phyloP scores from a whole-genome alignment of 2,113 vertebrate genomes.

The Psittacula cyanocephala region DNA sequence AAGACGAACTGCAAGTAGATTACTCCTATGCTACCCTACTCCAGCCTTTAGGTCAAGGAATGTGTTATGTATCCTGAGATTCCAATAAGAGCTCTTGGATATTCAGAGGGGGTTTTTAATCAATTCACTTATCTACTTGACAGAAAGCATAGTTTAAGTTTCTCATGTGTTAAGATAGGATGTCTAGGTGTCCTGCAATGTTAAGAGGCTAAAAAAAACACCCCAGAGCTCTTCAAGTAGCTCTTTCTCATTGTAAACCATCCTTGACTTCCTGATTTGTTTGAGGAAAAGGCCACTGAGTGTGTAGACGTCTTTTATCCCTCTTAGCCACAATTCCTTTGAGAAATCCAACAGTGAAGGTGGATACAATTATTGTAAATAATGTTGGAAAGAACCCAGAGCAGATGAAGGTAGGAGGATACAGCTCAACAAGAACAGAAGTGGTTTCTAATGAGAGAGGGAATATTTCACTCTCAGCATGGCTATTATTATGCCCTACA shows the following conservation, averaged over 20 bases:
- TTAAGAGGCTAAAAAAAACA: conserved; percentile 29
- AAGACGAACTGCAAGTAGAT: not conserved
- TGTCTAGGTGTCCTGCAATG: not conserved
- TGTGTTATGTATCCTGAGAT: not conserved
- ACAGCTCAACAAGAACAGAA: conserved; percentile 61
- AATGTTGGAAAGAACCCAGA: conserved; percentile 31
- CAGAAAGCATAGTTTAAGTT: not conserved
- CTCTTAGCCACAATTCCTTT: conserved; percentile 46
- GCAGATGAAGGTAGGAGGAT: conserved; percentile 49
- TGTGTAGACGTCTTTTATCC: conserved; percentile 32
- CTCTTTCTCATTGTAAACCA: conserved; percentile 24
- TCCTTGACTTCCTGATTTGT: conserved; percentile 59
- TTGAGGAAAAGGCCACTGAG: conserved; percentile 51
- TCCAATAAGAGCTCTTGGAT: not conserved
- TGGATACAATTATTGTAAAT: conserved; percentile 63
- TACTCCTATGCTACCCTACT: not conserved
- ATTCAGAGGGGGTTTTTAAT: not conserved
- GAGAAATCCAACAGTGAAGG: conserved; percentile 56
- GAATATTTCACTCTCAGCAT: conserved; percentile 56
- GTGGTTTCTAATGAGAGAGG: conserved; percentile 61
- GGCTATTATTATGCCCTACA: conserved; percentile 48
- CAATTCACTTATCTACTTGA: conserved; percentile 20
- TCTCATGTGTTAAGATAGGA: not conserved
- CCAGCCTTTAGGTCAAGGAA: not conserved
- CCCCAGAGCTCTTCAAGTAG: conserved; percentile 41